Base-by-base conservation (phyloP, 2,113 vertebrate genomes). In the Ancistrus triradiatus region DNA sequence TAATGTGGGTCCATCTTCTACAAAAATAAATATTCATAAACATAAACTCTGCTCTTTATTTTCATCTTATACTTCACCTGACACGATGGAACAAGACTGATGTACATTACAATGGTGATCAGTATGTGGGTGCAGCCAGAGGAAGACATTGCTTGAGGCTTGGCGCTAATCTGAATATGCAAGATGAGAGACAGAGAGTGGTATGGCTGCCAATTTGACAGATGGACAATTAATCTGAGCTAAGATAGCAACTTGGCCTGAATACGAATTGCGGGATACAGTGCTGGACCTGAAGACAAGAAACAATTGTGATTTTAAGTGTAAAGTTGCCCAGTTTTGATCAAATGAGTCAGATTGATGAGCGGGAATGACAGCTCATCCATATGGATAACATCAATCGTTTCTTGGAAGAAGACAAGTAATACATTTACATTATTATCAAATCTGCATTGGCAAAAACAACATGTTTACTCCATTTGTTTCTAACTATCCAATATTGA, bases 211-310 rank as follows among this genome's bases (percentile, higher is more conserved):
- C 81, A 85, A 81, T 40, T 74, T 79, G 81, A 85, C 87, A 87
- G 86, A 87, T 87, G 87, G 87, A 83, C 82, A 81, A 79, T 85
- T 86, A 88, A 86, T 86, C 81, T 78, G 77, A 83, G 82, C 81
- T 82, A 81, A 77, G 74, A 80, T 80, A 69, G 82, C 81, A 86
- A 85, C 78, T 83, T 84, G 79, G 84, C 84, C 84, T 82, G 74
- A 77, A 85, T 81, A 83, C 77, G 76, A 82, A 85, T 77, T 68
- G 66, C 73, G 74, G 79, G 78, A 85, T 69, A 75, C 65, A 81
- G 22, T 31, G 37, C 47, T 63, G 64, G 70, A 73, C 64, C 21
- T 51, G 52, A 59, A n/a, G 28, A 63, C 48, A 47, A 67, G 42
- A 37, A 57, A 68, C 64, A 73, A 66, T 62, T 18, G 24, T 68